phyloP scores from a whole-genome alignment of 2,797 vertebrate species.

The Sibirionetta formosa region DNA sequence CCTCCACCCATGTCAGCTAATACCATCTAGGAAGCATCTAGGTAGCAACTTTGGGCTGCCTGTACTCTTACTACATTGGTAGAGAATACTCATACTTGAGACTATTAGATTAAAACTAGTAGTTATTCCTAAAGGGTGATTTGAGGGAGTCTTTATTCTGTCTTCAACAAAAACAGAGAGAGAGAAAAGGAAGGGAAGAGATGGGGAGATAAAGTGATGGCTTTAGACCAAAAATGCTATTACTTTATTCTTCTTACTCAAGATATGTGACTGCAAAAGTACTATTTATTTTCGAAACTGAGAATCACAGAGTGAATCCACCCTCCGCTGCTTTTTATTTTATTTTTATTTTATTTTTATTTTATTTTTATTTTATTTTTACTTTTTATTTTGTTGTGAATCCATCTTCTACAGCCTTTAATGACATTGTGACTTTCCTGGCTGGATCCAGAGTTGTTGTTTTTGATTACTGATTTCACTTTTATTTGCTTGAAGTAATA shows the following conservation, averaged over 20 bases:
- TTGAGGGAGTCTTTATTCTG: neutral
- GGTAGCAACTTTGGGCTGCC: neutral
- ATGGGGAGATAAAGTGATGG: neutral
- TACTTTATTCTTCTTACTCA: slow-evolving; percentile 1
- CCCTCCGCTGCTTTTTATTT: too few species aligned
- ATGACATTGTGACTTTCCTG: neutral
- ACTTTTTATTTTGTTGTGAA: neutral
- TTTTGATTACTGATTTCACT: slow-evolving; percentile 37
- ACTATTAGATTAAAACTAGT: neutral
- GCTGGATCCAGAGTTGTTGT: neutral
- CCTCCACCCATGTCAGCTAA: neutral
- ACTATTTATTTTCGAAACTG: neutral
- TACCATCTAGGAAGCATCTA: neutral
- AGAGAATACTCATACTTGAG: neutral
- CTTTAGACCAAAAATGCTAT: slow-evolving; percentile 22
- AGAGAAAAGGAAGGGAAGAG: neutral
- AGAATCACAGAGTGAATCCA: neutral
- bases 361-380: neutral
- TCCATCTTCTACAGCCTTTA: neutral
- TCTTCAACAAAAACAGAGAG: neutral
- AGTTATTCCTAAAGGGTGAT: neutral
- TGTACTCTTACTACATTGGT: neutral
- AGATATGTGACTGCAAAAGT: neutral
- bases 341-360: neutral
- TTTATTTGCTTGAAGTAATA: slow-evolving; percentile 1